These are phyloP conservation scores for Machimus rusticus DNA, from an alignment of 2,888 invertebrate genomes.

Conservation along the genomic window DNA sequence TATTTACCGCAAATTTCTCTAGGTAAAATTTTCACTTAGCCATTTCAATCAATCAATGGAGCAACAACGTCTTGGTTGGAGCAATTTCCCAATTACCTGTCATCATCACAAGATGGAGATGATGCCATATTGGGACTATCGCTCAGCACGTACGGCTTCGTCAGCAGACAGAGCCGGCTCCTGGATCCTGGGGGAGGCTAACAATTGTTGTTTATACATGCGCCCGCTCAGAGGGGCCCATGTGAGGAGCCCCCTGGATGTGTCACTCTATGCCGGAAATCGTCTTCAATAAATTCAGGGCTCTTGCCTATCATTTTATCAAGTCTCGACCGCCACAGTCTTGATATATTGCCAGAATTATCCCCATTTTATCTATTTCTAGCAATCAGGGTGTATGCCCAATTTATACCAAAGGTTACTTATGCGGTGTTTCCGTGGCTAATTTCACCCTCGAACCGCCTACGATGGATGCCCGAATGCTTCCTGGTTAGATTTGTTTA, in stretches of 20 bases:
- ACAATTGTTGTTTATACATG: constrained; percentile 3
- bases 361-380: constrained; percentile 21
- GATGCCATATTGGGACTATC: constrained; percentile 31
- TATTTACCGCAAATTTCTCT: constrained; percentile 11
- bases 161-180: background rate
- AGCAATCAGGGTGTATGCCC: constrained; percentile 5
- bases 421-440: constrained; percentile 19
- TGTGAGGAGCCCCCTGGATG: background rate
- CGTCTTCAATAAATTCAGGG: constrained; percentile 18
- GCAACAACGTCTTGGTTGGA: constrained; percentile 41
- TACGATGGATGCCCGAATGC: background rate
- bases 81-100: constrained; percentile 47
- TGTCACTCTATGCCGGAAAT: background rate
- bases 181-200: background rate
- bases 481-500: background rate
- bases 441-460: background rate
- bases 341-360: constrained; percentile 30
- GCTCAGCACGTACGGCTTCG: background rate
- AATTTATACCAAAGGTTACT: constrained; percentile 4
- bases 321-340: constrained; percentile 16
- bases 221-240: background rate
- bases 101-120: constrained; percentile 31
- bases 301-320: constrained; percentile 23
- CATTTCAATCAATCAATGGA: constrained; percentile 43
- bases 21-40: constrained; percentile 22